These are phyloP conservation scores for Campoplex capitator DNA, from an alignment of 2,888 invertebrate genomes.

Conservation along the genomic window DNA sequence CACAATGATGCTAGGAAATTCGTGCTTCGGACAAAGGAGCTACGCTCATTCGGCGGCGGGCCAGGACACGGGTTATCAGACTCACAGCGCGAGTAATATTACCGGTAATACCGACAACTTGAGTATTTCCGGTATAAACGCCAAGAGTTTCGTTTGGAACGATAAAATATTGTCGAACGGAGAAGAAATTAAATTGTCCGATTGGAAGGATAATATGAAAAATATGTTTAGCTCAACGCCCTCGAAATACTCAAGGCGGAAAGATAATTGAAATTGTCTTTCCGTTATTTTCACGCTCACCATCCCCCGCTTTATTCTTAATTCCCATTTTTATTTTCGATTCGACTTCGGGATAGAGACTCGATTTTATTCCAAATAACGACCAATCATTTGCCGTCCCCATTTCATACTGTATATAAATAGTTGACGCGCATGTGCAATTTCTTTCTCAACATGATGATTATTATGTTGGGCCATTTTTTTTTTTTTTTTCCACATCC, in stretches of 20 bases:
- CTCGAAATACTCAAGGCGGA: conserved; percentile 76
- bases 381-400: too few species aligned
- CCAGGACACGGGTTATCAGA: conserved; percentile 83
- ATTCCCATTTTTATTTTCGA: too few species aligned
- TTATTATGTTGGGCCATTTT: too few species aligned
- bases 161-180: conserved; percentile 74
- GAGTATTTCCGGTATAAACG: conserved; percentile 70
- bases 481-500: too few species aligned
- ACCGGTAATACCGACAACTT: conserved; percentile 74
- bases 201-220: conserved; percentile 79
- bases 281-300: neutral
- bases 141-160: conserved; percentile 73
- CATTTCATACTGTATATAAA: too few species aligned
- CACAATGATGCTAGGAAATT: conserved; percentile 73
- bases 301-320: too few species aligned
- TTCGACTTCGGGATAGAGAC: too few species aligned
- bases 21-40: conserved; percentile 74
- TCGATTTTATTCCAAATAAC: too few species aligned
- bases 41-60: conserved; percentile 70
- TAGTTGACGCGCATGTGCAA: too few species aligned
- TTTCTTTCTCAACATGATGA: too few species aligned
- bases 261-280: conserved; percentile 46
- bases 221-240: conserved; percentile 81
- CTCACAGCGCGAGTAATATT: conserved; percentile 78
- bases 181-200: conserved; percentile 72